These are phyloP conservation scores for Zosterops pallidus DNA, from an alignment of 2,113 vertebrate species.

Conservation along the genomic window DNA sequence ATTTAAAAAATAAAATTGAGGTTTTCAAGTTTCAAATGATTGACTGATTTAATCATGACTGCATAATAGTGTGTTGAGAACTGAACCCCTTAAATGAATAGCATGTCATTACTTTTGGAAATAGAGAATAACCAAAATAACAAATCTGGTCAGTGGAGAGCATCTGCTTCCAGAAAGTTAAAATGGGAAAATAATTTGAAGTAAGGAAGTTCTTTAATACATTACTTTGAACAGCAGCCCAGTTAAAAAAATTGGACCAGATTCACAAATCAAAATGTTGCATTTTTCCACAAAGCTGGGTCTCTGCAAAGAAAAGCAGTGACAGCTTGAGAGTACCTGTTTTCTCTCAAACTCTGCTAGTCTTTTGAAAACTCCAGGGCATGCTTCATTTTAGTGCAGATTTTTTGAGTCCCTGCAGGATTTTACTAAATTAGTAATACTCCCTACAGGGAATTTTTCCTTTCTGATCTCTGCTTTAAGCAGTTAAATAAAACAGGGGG, in stretches of 20 bases:
- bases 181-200: constrained; percentile 8
- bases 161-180: not conserved
- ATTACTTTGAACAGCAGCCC: not conserved
- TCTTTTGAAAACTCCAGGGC: not conserved
- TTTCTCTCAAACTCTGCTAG: not conserved
- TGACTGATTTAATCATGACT: not conserved
- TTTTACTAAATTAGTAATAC: not conserved
- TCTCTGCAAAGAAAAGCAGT: not conserved
- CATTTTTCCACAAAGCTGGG: not conserved
- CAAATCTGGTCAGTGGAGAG: not conserved
- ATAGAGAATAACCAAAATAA: not conserved
- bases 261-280: not conserved
- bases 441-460: not conserved
- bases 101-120: not conserved
- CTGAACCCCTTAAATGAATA: not conserved
- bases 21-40: constrained; percentile 8
- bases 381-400: not conserved
- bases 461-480: not conserved
- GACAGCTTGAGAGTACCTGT: not conserved
- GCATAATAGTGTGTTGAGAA: not conserved
- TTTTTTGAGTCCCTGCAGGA: not conserved
- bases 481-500: not conserved
- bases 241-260: not conserved
- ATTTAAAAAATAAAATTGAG: not conserved
- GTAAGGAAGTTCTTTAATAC: not conserved